phyloP scores from a whole-genome alignment of 2,113 vertebrate genomes.

The Otis tarda region DNA sequence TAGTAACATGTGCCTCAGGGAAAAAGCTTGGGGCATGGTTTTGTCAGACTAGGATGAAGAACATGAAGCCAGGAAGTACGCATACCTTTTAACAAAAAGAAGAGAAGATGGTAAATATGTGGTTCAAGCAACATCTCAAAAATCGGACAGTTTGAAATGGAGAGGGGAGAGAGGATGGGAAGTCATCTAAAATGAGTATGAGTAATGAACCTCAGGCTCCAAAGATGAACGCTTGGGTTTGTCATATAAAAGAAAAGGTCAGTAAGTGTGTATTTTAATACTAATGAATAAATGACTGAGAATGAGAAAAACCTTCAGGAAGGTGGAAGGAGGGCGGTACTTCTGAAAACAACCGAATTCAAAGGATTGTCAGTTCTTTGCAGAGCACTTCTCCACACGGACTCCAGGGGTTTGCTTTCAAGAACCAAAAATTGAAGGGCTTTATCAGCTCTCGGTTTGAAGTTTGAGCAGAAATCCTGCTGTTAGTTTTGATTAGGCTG shows the following conservation, averaged over 20 bases:
- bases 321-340: not conserved
- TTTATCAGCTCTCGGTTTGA: slow-evolving; percentile 24
- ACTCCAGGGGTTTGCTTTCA: slow-evolving; percentile 40
- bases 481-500: slow-evolving; percentile 50
- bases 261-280: not conserved
- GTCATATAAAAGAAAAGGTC: not conserved
- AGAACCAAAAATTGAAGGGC: slow-evolving; percentile 31
- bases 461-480: slow-evolving; percentile 47
- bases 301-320: not conserved
- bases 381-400: not conserved
- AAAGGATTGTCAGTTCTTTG: slow-evolving; percentile 27
- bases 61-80: not conserved
- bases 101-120: not conserved
- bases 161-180: not conserved
- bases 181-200: rapidly evolving
- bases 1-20: not conserved
- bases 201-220: not conserved
- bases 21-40: not conserved
- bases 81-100: not conserved
- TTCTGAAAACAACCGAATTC: slow-evolving; percentile 11
- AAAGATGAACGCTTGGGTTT: not conserved
- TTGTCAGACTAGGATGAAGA: not conserved
- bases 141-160: not conserved
- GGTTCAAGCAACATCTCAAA: not conserved
- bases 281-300: not conserved